Evolutionary conservation across 2,888 invertebrate species (phyloP), one percentile per base, ranked within the genome.

Genomic region (Apocheima hispidaria): DNA sequence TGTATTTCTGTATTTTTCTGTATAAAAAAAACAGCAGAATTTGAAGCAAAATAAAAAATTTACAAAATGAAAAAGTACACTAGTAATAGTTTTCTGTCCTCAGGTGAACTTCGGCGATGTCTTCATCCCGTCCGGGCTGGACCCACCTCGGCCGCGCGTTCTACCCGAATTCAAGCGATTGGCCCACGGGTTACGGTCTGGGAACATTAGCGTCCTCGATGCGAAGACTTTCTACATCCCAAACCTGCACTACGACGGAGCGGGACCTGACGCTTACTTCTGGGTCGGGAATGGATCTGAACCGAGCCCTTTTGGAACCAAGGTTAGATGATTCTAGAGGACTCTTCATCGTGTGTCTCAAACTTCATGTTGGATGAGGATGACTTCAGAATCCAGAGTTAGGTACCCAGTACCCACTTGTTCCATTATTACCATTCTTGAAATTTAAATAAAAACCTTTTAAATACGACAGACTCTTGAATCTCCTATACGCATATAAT

Each of bases 211-310:
- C 81, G 96, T 98, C 12, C 88, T 98, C 58, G 98, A 98, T 86
- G 97, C 97, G 35, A 97, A 97, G 88, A 98, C 98, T 0, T 96
- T 98, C 87, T 96, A 96, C 87, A 98, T 98, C 69, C 98, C 98
- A 6, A 98, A 98, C 90, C 90, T 98, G 72, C 97, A 98, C 79
- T 98, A 98, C 81, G 98, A 98, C 76, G 98, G 98, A 28, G 96
- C 96, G 1, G 98, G 97, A 0, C 98, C 98, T 0, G 98, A 98
- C 81, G 98, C 98, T 0, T 98, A 97, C 87, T 98, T 98, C 88
- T 98, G 97, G 97, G 98, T 98, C n/a, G 98, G 98, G 14, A 97
- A 96, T 74, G 98, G 98, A 4, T 92, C 95, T 0, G 96, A 97
- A 70, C 97, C 98, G 0, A 95, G 94, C 74, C 93, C 96, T 16